Evolutionary conservation across 2,113 vertebrate genomes (phyloP), one percentile per base, ranked within the genome.

Genomic region (Bubo scandiacus): DNA sequence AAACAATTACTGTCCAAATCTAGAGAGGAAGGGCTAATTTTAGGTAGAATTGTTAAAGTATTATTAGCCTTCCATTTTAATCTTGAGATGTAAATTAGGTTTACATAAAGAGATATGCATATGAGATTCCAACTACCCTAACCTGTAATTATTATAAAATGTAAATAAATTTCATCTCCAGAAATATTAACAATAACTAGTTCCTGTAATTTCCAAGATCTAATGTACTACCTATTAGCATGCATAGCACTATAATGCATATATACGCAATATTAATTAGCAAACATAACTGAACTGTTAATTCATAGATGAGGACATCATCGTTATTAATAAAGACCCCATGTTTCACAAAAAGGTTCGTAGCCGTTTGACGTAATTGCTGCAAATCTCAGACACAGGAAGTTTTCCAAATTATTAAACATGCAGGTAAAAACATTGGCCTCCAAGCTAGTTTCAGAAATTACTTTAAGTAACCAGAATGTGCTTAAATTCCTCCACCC

Each of bases 361-460:
- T 1, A 62, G 74, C 9, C 49, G 3, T 47, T 80, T 57, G 36
- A 65, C 2, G 1, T 22, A 79, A 82, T 3, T 68, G 40, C 47
- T 81, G 43, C 34, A 59, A 75, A 42, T 67, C 68, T 92, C 66
- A 68, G 57, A 61, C 38, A 57, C 7, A 85, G 72, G 27, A 47
- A 27, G 2, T 22, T 42, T 34, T 57, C 58, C 45, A 59, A 9
- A 54, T 58, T 80, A 38, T 79, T 58, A 88, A 91, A 68, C 6
- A 2, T 52, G 40, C 82, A 79, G 40, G 40, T 86, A 59, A 57
- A 86, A 92, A 86, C 86, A 94, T 0, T 63, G 66, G 86, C 73
- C 87, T 92, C 81, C 62, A 83, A 89, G 51, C 7, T 26, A 57
- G 85, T 83, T 96, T 95, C 95, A 95, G 94, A 96, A 96, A 94